Base-by-base conservation (phyloP, 2,888 invertebrate genomes). In the Amorpha juglandis region DNA sequence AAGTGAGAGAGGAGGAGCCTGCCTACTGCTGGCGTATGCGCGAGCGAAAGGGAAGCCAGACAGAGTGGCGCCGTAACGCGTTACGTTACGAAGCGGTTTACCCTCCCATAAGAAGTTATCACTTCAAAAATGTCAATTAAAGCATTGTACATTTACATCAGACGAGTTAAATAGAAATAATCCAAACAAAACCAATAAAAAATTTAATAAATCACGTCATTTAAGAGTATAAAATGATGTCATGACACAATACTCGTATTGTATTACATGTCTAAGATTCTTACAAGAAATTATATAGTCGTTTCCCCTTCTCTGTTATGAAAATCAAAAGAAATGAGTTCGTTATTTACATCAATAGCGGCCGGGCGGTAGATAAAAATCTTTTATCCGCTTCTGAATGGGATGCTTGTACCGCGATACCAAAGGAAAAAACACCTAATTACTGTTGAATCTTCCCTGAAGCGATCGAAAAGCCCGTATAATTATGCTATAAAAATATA, bases 261-360 rank as follows among this genome's bases (percentile, higher is more conserved):
- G 3, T 14, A 14, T 45, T 45, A 45, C 4, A 45, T 12, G 27
- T 66, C 47, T 65, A 63, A 73, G 71, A 71, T 73, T 70, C 68
- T 70, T 74, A 73, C 62, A 69, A 71, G 69, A 75, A 76, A 67
- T 74, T 75, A 74, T 70, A 71, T 71, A 74, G 77, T 74, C 70
- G 71, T 69, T 68, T 75, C 72, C 70, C 69, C 69, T 66, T 79
- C 80, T 78, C 74, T 72, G 73, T 75, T 76, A 78, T 75, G 53
- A 82, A 80, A 86, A 80, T 78, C 71, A 73, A 78, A 79, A 82
- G 75, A 83, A 83, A 83, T 80, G 81, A 81, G 80, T 86, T 82
- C 77, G 78, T 88, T 89, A 89, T 90, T 91, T 89, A 88, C 84
- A 84, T 82, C 82, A 79, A 84, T 85, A 84, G 86, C 87, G 82